Evolutionary conservation across 2,113 vertebrate genomes (phyloP).

Genomic region (Philantomba maxwellii): DNA sequence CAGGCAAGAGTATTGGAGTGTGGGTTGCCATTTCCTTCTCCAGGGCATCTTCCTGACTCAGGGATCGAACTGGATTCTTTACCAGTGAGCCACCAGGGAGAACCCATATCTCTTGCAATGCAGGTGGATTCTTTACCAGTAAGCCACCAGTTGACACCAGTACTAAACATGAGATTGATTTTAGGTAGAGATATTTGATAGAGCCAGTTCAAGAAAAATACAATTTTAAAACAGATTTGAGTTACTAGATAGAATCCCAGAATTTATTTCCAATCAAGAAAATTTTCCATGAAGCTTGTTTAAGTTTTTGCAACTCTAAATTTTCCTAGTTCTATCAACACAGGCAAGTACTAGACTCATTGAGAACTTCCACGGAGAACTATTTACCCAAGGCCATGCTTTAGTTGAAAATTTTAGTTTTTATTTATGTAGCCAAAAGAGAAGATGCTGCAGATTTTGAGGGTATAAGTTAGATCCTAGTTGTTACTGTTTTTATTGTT

Average conservation of each 20-base stretch:
- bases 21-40: neutral
- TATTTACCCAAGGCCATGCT: neutral
- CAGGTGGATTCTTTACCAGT: neutral
- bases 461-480: neutral
- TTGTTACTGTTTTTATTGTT: neutral
- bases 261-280: neutral
- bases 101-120: neutral
- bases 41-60: neutral
- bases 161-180: neutral
- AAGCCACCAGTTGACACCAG: neutral
- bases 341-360: neutral
- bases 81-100: neutral
- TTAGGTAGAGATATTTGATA: neutral
- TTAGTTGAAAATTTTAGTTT: neutral
- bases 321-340: neutral
- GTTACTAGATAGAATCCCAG: neutral
- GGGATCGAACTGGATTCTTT: neutral
- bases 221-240: neutral
- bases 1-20: neutral
- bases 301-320: neutral
- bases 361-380: neutral
- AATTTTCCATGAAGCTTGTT: neutral
- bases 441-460: neutral
- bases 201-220: neutral
- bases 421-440: neutral